phyloP scores from a whole-genome alignment of 2,797 vertebrate species.

The Garrulus glandarius region DNA sequence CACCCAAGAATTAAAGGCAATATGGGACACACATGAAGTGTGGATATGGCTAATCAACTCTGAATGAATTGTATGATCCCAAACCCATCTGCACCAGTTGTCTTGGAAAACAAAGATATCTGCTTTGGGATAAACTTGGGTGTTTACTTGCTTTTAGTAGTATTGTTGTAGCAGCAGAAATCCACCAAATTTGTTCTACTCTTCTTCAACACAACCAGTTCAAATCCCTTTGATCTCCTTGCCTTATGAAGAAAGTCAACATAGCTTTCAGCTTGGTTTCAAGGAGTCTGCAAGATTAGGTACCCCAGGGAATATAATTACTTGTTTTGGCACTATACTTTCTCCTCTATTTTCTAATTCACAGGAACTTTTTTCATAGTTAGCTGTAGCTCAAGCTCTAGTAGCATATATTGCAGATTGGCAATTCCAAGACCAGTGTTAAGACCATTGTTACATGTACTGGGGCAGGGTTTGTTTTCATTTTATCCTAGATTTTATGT shows the following conservation, averaged over 20 bases:
- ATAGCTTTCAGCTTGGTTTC: not conserved
- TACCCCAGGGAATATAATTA: not conserved
- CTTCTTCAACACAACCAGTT: not conserved
- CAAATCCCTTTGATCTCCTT: not conserved
- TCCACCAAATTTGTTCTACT: not conserved
- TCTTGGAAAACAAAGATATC: not conserved
- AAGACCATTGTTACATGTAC: not conserved
- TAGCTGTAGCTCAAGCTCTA: not conserved
- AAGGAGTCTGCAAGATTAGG: not conserved
- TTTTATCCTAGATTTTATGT: not conserved
- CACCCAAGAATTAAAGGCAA: not conserved
- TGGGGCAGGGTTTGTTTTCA: not conserved
- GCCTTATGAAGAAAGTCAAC: not conserved
- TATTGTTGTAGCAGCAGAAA: not conserved
- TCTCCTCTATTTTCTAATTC: not conserved
- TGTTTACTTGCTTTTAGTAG: not conserved
- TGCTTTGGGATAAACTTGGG: not conserved
- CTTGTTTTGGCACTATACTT: not conserved
- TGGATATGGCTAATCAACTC: not conserved
- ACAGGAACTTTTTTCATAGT: not conserved
- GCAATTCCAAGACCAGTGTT: not conserved
- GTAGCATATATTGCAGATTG: not conserved
- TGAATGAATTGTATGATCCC: not conserved
- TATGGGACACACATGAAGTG: rapidly evolving
- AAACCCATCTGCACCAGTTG: not conserved